Base-by-base conservation (phyloP, 64 coral and sea anemone species). In the Anthopleura sola region DNA sequence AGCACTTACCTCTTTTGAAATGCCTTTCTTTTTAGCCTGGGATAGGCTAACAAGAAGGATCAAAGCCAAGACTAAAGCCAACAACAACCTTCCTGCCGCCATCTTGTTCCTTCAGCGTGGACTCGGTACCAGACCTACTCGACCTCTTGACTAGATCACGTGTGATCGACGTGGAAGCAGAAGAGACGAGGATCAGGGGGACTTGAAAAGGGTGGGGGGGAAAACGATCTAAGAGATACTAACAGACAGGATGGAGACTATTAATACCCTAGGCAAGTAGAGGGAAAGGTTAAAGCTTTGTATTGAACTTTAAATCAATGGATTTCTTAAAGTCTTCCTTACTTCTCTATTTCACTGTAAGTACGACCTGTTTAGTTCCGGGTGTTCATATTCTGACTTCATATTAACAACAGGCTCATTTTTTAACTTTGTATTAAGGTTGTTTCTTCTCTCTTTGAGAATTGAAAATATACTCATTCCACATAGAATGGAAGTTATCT, bases 21-120 rank as follows among this genome's bases (percentile, higher is more conserved):
- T 74, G n/a, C 91, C 86, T 55, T 98, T 98, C 74, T 98, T 98
- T 78, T 98, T 98, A 34, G 79, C 95, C 88, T 93, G 23, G 17
- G 66, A 86, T 14, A 68, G 19, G 50, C 71, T 68, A 58, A 75
- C 44, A 78, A 49, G 19, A 74, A 93, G 64, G 81, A 46, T 58
- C 23, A 91, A 86, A 36, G 86, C 29, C 5, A 79, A 66, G 40
- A 56, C 4, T 28, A 89, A 8, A 3, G 56, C 48, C 23, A 91
- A 75, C 82, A 93, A 79, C 85, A 89, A 98, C 85, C 85, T 75
- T 79, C 56, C 78, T 87, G 89, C 32, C 89, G 95, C 95, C 95
- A 98, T 98, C 86, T 98, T 98, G 90, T 55, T 79, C 32, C 54
- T 68, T 46, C 32, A 37, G 49, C 38, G 26, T 47, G 53, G 36